These are phyloP conservation scores for Protonibea diacanthus DNA, from an alignment of 2,797 vertebrate species.

Conservation along the genomic window DNA sequence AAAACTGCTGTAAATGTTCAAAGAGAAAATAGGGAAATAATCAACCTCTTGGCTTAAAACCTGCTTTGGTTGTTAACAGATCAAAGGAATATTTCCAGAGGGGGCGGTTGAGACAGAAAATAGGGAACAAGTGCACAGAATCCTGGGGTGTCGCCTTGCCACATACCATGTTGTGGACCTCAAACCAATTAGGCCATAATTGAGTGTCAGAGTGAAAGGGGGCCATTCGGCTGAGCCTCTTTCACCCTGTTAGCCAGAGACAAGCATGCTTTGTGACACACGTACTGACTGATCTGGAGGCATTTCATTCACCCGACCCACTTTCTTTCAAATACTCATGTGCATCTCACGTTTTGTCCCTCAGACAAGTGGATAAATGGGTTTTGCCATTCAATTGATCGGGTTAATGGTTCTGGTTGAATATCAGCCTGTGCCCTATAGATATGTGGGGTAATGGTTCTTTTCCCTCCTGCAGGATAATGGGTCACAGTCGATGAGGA, in stretches of 20 bases:
- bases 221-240: constrained; percentile 68
- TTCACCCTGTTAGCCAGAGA: constrained; percentile 83
- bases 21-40: constrained; percentile 23
- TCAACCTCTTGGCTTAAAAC: constrained; percentile 44
- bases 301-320: constrained; percentile 71
- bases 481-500: not conserved
- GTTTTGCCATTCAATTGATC: constrained; percentile 54
- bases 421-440: constrained; percentile 11
- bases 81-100: constrained; percentile 62
- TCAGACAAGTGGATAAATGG: constrained; percentile 47
- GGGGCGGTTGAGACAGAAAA: constrained; percentile 27
- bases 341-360: constrained; percentile 51
- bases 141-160: constrained; percentile 54
- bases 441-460: constrained; percentile 42
- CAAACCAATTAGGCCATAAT: constrained; percentile 75
- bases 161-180: constrained; percentile 59
- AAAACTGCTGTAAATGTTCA: constrained; percentile 34
- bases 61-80: constrained; percentile 46
- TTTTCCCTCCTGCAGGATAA: constrained; percentile 26
- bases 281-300: constrained; percentile 60
- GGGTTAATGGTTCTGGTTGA: constrained; percentile 36
- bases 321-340: constrained; percentile 60
- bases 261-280: constrained; percentile 82
- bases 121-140: constrained; percentile 39
- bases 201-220: constrained; percentile 70